A percentile compares a stretch with the other conserved stretches of the same genome.
Evolutionary conservation across 2,888 invertebrate genomes (phyloP).

Genomic region (Macrophya alboannulata): DNA sequence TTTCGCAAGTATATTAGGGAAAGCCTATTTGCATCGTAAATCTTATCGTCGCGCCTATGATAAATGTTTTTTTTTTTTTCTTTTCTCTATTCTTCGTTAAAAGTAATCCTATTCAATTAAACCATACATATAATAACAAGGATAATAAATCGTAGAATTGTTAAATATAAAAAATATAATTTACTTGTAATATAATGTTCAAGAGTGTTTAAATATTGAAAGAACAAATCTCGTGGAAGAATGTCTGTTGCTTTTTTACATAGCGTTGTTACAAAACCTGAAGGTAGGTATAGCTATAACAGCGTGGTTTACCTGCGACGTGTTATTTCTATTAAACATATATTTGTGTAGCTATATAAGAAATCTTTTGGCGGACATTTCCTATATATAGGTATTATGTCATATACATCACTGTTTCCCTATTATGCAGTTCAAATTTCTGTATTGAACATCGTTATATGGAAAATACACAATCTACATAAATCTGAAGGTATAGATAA

Average conservation of each 20-base stretch:
- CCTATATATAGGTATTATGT: conserved; percentile 3
- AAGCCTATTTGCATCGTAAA: conserved; percentile 17
- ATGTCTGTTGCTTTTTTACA: conserved; percentile 24
- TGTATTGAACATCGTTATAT: background rate
- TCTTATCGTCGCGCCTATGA: no score
- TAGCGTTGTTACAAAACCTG: conserved; percentile 5
- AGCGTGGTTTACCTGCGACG: background rate
- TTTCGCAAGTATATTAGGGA: background rate
- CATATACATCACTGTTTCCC: background rate
- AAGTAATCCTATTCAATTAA: background rate
- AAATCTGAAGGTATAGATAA: no score
- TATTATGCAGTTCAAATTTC: background rate
- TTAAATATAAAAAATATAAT: conserved; percentile 53
- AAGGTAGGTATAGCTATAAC: conserved; percentile 1
- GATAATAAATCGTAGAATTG: background rate
- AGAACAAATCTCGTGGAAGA: conserved; percentile 55
- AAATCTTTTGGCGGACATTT: background rate
- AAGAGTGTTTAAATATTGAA: conserved; percentile 51
- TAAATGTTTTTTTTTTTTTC: background rate
- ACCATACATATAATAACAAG: background rate
- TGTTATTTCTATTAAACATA: background rate
- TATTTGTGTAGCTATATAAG: background rate
- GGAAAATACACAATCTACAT: background rate
- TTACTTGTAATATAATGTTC: conserved; percentile 29
- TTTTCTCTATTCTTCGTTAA: background rate